phyloP scores from a whole-genome alignment of 1,140 invertebrate species.

The Chelonus insularis region DNA sequence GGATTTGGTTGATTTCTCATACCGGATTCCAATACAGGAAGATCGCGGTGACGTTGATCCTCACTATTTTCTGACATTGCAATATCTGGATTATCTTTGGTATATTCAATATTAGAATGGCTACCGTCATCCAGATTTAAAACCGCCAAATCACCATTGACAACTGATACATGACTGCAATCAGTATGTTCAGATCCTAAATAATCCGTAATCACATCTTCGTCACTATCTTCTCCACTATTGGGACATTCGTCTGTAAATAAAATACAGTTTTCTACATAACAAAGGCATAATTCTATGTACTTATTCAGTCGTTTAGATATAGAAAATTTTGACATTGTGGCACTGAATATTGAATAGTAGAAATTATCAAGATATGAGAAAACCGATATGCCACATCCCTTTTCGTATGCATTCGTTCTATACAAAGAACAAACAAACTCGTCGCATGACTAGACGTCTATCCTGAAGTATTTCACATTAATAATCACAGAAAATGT shows the following conservation, averaged over 20 bases:
- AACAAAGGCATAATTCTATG: background rate
- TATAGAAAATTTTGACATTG: background rate
- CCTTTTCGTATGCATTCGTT: background rate
- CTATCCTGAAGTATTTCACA: conserved; percentile 4
- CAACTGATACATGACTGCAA: conserved; percentile 42
- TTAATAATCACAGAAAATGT: conserved; percentile 3
- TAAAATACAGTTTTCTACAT: conserved; percentile 1
- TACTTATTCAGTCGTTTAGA: background rate
- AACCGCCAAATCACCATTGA: conserved; percentile 44
- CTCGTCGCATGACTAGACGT: background rate
- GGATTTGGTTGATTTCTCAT: conserved; percentile 52
- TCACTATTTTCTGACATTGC: conserved; percentile 48
- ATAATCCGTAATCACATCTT: conserved; percentile 71
- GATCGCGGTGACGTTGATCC: conserved; percentile 36
- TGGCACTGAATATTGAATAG: background rate
- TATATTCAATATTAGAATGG: conserved; percentile 47
- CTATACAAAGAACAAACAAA: conserved; percentile 13
- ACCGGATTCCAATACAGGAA: conserved; percentile 34
- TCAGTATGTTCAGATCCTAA: conserved; percentile 51
- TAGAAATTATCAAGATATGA: conserved; percentile 2
- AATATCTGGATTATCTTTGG: conserved; percentile 52
- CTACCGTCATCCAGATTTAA: conserved; percentile 45
- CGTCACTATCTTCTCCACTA: conserved; percentile 68
- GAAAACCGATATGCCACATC: conserved; percentile 5
- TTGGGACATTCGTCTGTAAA: conserved; percentile 64